Percentiles rank a stretch among this genome's conserved stretches.
Evolutionary conservation across 92 coral and sea anemone species (phyloP).

Genomic region (Parazoanthus atlanticus): DNA sequence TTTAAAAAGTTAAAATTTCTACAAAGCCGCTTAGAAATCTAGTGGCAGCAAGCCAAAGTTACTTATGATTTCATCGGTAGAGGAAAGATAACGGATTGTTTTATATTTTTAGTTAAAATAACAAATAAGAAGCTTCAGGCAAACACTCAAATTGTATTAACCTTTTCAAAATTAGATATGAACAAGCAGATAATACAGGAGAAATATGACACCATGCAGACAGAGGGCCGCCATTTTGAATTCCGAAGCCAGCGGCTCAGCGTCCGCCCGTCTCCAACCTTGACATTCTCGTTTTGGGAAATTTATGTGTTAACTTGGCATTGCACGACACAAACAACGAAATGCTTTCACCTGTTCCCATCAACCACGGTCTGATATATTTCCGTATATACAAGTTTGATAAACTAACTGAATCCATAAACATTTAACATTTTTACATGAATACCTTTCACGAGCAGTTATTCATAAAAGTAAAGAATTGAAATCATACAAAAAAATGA

Average conservation of each 20-base stretch:
- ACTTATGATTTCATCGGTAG: background rate
- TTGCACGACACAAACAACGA: background rate
- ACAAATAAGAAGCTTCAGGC: background rate
- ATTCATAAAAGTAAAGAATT: too few relatives aligned
- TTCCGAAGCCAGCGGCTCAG: background rate
- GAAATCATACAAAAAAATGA: too few relatives aligned
- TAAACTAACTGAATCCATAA: too few relatives aligned
- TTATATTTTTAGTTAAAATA: background rate
- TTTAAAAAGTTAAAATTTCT: too few relatives aligned
- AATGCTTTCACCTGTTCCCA: too few relatives aligned
- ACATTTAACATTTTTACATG: too few relatives aligned
- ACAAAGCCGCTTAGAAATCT: background rate
- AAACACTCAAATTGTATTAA: background rate
- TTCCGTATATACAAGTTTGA: too few relatives aligned
- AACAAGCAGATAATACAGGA: background rate
- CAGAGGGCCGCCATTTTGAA: conserved; percentile 11
- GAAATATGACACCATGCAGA: background rate
- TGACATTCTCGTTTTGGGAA: background rate
- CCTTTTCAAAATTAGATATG: background rate
- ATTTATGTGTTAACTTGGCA: conserved; percentile 8
- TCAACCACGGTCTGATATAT: too few relatives aligned
- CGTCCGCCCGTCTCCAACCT: background rate
- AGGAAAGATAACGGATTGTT: background rate
- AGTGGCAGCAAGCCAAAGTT: background rate
- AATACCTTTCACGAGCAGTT: too few relatives aligned